A percentile compares a stretch with the other conserved stretches of the same genome.
phyloP scores from a whole-genome alignment of 2,888 invertebrate genomes.

The Watsonalla binaria region DNA sequence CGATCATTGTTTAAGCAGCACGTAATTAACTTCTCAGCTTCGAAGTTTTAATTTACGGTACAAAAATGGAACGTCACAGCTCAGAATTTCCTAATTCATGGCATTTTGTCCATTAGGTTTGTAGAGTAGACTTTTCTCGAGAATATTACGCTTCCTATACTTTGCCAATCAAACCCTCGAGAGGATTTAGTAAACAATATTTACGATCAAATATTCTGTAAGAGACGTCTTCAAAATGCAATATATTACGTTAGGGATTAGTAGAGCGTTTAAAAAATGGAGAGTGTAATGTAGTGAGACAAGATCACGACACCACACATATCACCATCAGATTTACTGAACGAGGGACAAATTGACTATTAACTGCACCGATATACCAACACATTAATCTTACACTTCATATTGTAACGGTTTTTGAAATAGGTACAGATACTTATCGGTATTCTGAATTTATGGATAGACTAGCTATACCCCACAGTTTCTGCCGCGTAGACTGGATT shows the following conservation, averaged over 20 bases:
- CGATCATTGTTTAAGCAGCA: no score
- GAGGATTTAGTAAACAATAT: neutral
- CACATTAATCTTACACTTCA: neutral
- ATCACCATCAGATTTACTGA: constrained; percentile 26
- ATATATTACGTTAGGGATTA: constrained; percentile 49
- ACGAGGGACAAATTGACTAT: constrained; percentile 60
- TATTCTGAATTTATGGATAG: no score
- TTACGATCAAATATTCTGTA: constrained; percentile 5
- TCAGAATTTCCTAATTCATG: no score
- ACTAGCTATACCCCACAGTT: no score
- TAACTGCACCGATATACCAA: constrained; percentile 49
- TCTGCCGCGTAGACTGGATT: no score
- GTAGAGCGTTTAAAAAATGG: constrained; percentile 43
- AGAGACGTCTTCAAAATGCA: constrained; percentile 21
- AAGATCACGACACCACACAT: constrained; percentile 42
- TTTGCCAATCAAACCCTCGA: neutral
- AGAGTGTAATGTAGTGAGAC: constrained; percentile 55
- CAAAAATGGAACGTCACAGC: no score
- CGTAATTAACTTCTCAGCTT: no score
- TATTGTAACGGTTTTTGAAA: no score
- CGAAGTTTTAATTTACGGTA: no score
- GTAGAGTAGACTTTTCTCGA: neutral
- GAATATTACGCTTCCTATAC: neutral
- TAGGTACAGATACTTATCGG: no score
- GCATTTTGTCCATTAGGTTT: no score